Evolutionary conservation across 2,113 vertebrate genomes (phyloP).

Genomic region (Oncorhynchus masou): DNA sequence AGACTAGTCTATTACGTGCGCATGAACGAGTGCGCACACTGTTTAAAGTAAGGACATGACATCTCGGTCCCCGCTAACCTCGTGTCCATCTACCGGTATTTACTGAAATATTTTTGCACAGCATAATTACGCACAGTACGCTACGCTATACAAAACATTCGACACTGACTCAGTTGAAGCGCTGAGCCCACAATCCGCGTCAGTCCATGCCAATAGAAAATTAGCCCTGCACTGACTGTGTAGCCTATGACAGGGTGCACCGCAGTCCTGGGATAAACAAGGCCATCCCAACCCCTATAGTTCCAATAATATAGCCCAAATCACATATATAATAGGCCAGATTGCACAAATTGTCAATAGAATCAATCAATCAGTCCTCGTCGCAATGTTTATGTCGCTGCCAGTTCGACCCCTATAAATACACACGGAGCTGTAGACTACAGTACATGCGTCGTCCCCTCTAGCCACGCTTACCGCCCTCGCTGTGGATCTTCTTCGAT

Average conservation of each 20-base stretch:
- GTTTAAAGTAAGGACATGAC: too few species aligned
- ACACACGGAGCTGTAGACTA: background rate
- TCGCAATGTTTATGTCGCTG: background rate
- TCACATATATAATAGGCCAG: background rate
- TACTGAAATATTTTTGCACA: background rate
- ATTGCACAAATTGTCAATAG: background rate
- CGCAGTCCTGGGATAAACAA: constrained; percentile 47
- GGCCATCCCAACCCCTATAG: background rate
- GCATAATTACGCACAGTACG: background rate
- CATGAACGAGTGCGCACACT: background rate
- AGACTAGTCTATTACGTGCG: too few species aligned
- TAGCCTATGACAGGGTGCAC: constrained; percentile 5
- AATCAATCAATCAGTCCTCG: background rate
- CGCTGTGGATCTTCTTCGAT: constrained; percentile 79
- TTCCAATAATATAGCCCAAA: background rate
- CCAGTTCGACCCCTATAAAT: background rate
- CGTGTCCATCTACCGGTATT: background rate
- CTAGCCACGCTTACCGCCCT: constrained; percentile 70
- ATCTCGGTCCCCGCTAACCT: background rate
- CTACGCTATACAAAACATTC: background rate
- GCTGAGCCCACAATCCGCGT: constrained; percentile 20
- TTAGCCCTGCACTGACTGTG: background rate
- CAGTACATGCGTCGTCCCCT: background rate
- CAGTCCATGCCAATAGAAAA: constrained; percentile 19
- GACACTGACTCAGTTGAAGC: constrained; percentile 7